Evolutionary conservation across 2,797 vertebrate species (phyloP), one percentile per base, ranked within the genome.

Genomic region (Phalanger gymnotis): DNA sequence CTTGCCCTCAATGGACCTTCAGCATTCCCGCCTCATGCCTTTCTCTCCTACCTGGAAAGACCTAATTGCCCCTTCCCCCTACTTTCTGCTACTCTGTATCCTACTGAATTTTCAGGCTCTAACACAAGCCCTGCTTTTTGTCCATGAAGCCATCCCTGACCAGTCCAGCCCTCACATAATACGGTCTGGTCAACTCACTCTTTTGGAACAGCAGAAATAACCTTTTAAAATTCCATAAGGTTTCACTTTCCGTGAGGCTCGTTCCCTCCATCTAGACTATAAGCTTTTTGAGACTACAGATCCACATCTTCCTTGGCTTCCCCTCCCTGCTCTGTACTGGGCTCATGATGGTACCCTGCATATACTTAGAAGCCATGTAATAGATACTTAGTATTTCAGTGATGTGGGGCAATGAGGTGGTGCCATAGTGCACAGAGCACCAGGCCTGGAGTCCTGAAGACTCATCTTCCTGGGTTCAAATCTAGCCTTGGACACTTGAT

Each of bases 261-360:
- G n/a, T n/a, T 1, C 56, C 56, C 40, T 1, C 12, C 5, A 1
- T 66, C 34, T 66, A 16, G 11, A 19, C 52, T 22, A 0, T 0
- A 28, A 66, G 34, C 30, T 31, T 34, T 5, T 0, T 52, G 11
- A 27, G 57, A 53, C 47, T 25, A 47, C 47, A 47, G 10, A 31
- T 54, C 5, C 25, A 28, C 51, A 61, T 22, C 22, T 4, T 1
- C 0, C 34, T 9, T 66, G 11, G 61, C 13, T 13, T 47, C 54
- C 27, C 3, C 3, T 54, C 31, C 55, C 27, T 27, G 0, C 5
- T 28, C 51, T 11, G 0, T 0, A 0, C 92, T 5, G 25, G 56
- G n/a, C 51, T 61, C 10, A 0, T 28, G n/a, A 53, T 28, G 7
- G 91, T 0, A 0, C 14, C 0, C 28, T 57, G 0, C 1, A 0